Percentiles rank a stretch among this genome's conserved stretches.
phyloP scores from a whole-genome alignment of 2,797 vertebrate genomes.

The Hipposideros larvatus region DNA sequence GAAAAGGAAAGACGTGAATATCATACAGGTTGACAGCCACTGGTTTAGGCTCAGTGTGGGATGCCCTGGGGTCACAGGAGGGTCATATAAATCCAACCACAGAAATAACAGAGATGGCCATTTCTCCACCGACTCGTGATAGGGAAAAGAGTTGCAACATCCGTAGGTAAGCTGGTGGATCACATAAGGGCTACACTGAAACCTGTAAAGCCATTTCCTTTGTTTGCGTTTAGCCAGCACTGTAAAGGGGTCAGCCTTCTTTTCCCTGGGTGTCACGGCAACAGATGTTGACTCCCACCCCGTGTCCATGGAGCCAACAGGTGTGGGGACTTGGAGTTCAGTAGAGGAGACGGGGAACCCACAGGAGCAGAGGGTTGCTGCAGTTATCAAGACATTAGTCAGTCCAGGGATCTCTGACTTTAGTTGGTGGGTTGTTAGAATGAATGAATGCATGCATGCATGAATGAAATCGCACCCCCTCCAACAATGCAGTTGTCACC shows the following conservation, averaged over 20 bases:
- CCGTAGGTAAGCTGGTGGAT: neutral
- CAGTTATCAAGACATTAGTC: accelerated
- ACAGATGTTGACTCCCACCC: neutral
- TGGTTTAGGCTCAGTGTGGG: neutral
- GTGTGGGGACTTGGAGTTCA: neutral
- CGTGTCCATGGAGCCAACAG: neutral
- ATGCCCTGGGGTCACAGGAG: neutral
- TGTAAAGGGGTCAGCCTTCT: neutral
- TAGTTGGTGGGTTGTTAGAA: neutral
- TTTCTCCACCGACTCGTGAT: neutral
- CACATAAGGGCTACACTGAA: neutral
- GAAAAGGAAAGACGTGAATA: neutral
- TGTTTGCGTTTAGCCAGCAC: neutral
- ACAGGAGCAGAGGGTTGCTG: neutral
- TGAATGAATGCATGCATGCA: neutral
- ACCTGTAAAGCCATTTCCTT: neutral
- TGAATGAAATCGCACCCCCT: neutral
- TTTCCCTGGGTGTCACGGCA: neutral
- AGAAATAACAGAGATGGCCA: neutral
- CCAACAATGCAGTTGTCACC: too few species aligned
- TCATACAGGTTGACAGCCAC: neutral
- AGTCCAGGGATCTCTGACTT: neutral
- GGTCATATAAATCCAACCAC: neutral
- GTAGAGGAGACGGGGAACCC: too few species aligned
- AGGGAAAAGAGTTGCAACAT: neutral